Evolutionary conservation across 2,113 vertebrate species (phyloP), one percentile per base, ranked within the genome.

Genomic region (Bombycilla garrulus): DNA sequence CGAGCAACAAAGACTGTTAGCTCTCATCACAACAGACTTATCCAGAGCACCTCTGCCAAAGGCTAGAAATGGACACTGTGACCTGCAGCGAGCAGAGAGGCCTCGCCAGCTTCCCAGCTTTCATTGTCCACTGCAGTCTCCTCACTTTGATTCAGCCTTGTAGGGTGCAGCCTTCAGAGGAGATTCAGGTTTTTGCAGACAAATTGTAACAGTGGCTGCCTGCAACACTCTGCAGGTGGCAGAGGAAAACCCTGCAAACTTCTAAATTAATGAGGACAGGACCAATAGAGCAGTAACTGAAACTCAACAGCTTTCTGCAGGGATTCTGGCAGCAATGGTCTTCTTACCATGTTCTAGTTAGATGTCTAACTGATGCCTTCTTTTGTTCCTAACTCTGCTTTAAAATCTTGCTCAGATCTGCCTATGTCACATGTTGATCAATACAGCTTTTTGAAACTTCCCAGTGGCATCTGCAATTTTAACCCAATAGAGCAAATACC

Each of bases 1-100:
- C 0, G 0, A 83, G 40, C 40, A 72, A 23, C 45, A 51, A 26
- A 57, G 19, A 28, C 29, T 11, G 1, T 42, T 53, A 71, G 2
- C 8, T 70, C 51, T 51, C 5, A 4, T 62, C 25, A 45, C 45
- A 70, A 65, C 57, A 65, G 24, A 53, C 25, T 25, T 50, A 18
- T 2, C 28, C 61, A 76, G 71, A 54, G 19, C 47, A 84, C 36
- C 20, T 62, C 58, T 73, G 31, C 11, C 45, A 45, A 70, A 78
- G 61, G n/a, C 35, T 45, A 70, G 38, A 54, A 62, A 62, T 0
- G 3, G 28, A 17, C 7, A 31, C 64, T 26, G 48, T 40, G 31
- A 58, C 42, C 31, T 65, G 42, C 6, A 8, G 17, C 9, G 5
- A 51, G 48, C 36, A 78, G 40, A 67, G 48, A 61, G 40, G 4